Evolutionary conservation across 2,797 vertebrate genomes (phyloP).

Genomic region (Acestrorhynchus altus): DNA sequence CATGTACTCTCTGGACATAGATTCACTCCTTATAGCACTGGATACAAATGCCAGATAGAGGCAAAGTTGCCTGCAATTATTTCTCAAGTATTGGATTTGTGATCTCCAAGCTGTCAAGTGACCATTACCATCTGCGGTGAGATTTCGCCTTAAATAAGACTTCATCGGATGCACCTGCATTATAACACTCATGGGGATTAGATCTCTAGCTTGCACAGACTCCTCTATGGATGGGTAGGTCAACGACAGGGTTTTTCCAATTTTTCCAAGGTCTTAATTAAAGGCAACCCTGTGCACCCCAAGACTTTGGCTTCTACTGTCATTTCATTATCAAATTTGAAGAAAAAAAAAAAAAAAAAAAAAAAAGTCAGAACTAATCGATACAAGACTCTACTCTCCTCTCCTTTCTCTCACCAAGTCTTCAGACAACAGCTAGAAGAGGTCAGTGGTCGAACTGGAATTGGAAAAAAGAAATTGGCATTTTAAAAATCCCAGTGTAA

Average conservation of each 20-base stretch:
- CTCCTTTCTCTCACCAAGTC: conserved; percentile 53
- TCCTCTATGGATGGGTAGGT: conserved; percentile 64
- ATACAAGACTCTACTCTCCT: conserved; percentile 71
- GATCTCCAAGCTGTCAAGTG: conserved; percentile 23
- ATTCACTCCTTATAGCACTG: conserved; percentile 20
- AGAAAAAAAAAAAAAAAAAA: conserved; percentile 73
- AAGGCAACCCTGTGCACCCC: conserved; percentile 70
- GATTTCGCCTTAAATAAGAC: conserved; percentile 3
- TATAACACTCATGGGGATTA: conserved; percentile 18
- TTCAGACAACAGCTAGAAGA: conserved; percentile 51
- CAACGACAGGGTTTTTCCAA: conserved; percentile 63
- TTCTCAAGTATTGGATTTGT: conserved; percentile 44
- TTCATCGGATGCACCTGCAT: background rate
- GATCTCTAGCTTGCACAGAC: background rate
- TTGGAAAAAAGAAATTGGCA: background rate
- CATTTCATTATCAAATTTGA: conserved; percentile 74
- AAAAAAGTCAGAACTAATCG: conserved; percentile 76
- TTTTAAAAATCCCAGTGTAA: too few species aligned
- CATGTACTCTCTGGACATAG: conserved; percentile 56
- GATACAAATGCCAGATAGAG: conserved; percentile 41
- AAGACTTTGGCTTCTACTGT: conserved; percentile 62
- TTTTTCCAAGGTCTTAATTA: conserved; percentile 71
- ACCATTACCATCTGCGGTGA: background rate
- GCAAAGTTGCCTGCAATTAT: conserved; percentile 46
- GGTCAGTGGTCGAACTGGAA: background rate